Evolutionary conservation across 2,113 vertebrate genomes (phyloP).

Genomic region (Lycocorax pyrrhopterus): DNA sequence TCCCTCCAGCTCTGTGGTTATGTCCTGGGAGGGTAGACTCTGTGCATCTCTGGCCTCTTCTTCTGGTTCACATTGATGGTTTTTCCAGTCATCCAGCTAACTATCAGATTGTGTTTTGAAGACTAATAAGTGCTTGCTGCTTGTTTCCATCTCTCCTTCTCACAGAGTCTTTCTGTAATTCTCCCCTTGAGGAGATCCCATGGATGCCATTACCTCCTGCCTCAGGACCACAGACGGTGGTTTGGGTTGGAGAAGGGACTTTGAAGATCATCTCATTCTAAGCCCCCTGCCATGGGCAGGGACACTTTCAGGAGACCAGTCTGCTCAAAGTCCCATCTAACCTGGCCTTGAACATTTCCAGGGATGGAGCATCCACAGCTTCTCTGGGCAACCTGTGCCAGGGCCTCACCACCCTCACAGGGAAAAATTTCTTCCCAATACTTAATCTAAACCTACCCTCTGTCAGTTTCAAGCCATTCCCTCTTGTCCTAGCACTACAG

Average conservation of each 20-base stretch:
- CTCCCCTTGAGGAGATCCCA: background rate
- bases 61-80: background rate
- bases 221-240: background rate
- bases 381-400: background rate
- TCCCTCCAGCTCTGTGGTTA: background rate
- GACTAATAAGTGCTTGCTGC: background rate
- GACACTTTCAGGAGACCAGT: background rate
- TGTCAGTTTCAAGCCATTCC: background rate
- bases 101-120: background rate
- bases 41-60: background rate
- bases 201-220: background rate
- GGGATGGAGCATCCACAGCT: background rate
- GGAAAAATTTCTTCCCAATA: background rate
- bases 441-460: background rate
- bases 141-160: background rate
- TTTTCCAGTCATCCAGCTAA: background rate
- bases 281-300: background rate
- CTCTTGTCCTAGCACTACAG: background rate
- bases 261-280: background rate
- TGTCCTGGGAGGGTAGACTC: accelerated
- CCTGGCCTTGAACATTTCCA: background rate
- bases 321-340: background rate
- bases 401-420: background rate
- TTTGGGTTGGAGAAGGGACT: background rate
- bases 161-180: accelerated